A percentile compares a stretch with the other conserved stretches of the same genome.
Evolutionary conservation across 1,140 invertebrate species (phyloP).

Genomic region (Cotesia chilonis): DNA sequence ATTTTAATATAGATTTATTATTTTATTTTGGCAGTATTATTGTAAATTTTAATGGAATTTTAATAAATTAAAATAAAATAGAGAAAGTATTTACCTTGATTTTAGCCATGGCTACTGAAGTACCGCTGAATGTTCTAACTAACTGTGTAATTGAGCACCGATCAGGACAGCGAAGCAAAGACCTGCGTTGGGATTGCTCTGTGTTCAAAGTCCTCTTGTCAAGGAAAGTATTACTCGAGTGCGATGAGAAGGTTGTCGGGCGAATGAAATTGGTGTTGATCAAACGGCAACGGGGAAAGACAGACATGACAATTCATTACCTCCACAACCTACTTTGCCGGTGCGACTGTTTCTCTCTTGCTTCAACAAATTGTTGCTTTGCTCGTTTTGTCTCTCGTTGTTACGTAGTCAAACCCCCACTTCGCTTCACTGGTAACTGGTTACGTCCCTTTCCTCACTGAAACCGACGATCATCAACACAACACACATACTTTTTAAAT

Average conservation of each 20-base stretch:
- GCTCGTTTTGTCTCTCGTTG: not conserved
- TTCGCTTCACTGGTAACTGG: not conserved
- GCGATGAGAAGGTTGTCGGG: not conserved
- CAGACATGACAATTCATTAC: conserved; percentile 28
- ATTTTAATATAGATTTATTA: no score
- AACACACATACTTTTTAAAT: no score
- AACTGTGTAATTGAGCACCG: not conserved
- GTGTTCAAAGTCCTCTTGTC: not conserved
- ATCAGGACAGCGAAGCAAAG: not conserved
- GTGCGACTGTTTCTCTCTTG: conserved; percentile 1
- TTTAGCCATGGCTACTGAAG: conserved; percentile 32
- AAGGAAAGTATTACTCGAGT: not conserved
- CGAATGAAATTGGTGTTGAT: conserved; percentile 20
- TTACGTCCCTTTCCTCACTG: not conserved
- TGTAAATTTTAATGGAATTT: not conserved
- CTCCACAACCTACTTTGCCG: conserved; percentile 30
- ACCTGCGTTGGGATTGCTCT: not conserved
- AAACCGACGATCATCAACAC: not conserved
- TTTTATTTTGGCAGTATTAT: not conserved
- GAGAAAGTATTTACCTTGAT: conserved; percentile 27
- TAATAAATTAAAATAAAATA: not conserved
- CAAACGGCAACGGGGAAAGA: conserved; percentile 13
- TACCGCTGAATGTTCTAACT: conserved; percentile 10
- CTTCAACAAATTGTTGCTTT: not conserved
- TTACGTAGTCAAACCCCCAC: not conserved